Base-by-base conservation (phyloP, 2,797 vertebrate genomes). In the Paratrypauchen microcephalus region DNA sequence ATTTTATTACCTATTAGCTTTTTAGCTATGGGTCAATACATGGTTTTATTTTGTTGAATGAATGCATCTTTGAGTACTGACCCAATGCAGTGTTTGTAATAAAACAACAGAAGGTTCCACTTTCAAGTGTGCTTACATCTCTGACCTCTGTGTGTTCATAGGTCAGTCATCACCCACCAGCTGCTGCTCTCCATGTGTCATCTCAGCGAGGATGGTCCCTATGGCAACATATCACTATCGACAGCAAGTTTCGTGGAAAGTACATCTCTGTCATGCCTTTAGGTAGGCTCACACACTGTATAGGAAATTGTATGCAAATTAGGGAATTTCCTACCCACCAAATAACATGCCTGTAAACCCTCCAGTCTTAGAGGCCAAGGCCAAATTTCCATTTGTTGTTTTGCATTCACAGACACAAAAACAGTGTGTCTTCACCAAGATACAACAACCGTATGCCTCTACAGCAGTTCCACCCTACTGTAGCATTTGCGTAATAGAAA, bases 231-330 rank as follows among this genome's bases (percentile, higher is more conserved):
- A 99, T 99, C 89, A 96, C 96, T 24, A 96, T 98, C 6, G 94
- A 97, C 77, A 99, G 97, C 95, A 99, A 98, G 89, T 98, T 99
- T 88, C 93, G 97, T 78, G 97, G 97, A 71, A 99, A 99, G 91
- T 97, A 99, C 84, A 95, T 99, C 83, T 98, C 97, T 67, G 96
- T 99, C 78, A 92, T 98, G 95, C 97, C 97, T 0, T 90, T 96
- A 71, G 97, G 97, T 99, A 89, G 92, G 83, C 67, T 71, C 26
- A 60, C 32, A 32, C 52, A 55, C 3, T 55, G 7, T 52, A n/a
- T 21, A 4, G 52, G 21, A 54, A 28, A 18, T 15, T 56, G 23
- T 26, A 56, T 24, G 15, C 54, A 21, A 52, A 52, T n/a, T n/a
- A 41, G 39, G 39, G 39, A 41, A 41, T 41, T 41, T 13, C 39